Evolutionary conservation across 1,140 invertebrate species (phyloP).

Genomic region (Trialeurodes vaporariorum): DNA sequence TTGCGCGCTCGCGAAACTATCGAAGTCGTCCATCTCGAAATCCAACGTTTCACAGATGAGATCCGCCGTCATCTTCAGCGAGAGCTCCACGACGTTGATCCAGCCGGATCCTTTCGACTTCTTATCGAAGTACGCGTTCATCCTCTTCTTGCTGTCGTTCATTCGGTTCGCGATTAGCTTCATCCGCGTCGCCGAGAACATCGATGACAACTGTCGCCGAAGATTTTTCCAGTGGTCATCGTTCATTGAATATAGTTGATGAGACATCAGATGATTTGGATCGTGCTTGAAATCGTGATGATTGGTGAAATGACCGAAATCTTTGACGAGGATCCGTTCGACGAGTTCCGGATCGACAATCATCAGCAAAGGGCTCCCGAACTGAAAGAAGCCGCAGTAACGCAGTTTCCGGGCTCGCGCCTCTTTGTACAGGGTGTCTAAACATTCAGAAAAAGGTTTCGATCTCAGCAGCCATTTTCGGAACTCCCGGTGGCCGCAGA

Average conservation of each 20-base stretch:
- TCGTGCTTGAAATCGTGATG: slow-evolving; percentile 6
- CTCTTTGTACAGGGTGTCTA: not conserved
- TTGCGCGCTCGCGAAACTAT: too few species aligned
- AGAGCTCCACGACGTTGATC: not conserved
- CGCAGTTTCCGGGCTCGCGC: not conserved
- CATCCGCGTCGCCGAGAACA: not conserved
- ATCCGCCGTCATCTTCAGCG: not conserved
- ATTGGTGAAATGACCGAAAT: slow-evolving; percentile 40
- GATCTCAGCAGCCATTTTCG: not conserved
- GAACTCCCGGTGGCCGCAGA: slow-evolving; percentile 32
- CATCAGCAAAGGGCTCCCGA: slow-evolving; percentile 36
- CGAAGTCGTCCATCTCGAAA: not conserved
- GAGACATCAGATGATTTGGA: not conserved
- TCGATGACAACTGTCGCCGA: not conserved
- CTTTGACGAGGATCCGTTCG: slow-evolving; percentile 40
- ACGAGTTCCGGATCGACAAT: slow-evolving; percentile 42
- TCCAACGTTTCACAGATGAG: not conserved
- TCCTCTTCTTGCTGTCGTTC: not conserved
- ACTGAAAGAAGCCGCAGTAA: slow-evolving; percentile 16
- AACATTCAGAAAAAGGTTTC: not conserved
- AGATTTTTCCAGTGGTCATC: not conserved
- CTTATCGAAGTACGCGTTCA: not conserved
- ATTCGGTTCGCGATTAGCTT: not conserved
- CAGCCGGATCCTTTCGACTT: not conserved
- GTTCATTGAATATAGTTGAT: not conserved